Conservation (phyloP, 23 tunicate genomes). For the Trididemnum nubilum region DNA sequence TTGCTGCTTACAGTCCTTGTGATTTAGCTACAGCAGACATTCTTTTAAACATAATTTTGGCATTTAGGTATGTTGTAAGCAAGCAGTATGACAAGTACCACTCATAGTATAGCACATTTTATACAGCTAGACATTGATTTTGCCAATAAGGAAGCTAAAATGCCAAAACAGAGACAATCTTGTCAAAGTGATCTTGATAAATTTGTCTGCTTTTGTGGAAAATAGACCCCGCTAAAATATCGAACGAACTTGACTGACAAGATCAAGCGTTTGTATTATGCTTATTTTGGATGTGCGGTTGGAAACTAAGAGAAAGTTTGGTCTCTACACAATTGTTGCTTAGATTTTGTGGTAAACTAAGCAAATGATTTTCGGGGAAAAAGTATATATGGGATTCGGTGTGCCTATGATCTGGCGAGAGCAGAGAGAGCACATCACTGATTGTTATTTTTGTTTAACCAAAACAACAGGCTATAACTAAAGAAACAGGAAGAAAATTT, state of each 20-base stretch:
- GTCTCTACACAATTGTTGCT: conserved; percentile 39
- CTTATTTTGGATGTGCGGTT: conserved; percentile 49
- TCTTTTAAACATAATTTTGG: conserved; percentile 10
- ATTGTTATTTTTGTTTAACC: too few relatives aligned
- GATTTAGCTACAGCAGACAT: conserved; percentile 20
- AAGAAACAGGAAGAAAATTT: neutral
- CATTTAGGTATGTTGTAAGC: conserved; percentile 20
- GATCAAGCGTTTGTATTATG: conserved; percentile 38
- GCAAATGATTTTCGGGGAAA: conserved; percentile 32
- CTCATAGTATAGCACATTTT: conserved; percentile 12
- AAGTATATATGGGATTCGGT: too few relatives aligned
- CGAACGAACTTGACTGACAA: conserved; percentile 19
- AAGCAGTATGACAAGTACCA: neutral
- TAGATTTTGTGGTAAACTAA: conserved; percentile 19
- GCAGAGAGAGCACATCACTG: too few relatives aligned
- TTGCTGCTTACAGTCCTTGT: conserved; percentile 12
- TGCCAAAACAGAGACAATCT: conserved; percentile 28
- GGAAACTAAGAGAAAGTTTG: conserved; percentile 49
- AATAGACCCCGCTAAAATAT: conserved; percentile 3
- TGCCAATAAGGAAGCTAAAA: conserved; percentile 22
- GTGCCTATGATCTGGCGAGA: too few relatives aligned
- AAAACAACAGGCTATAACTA: neutral
- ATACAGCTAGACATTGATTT: conserved; percentile 15
- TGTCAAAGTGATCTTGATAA: conserved; percentile 23
- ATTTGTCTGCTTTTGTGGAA: conserved; percentile 37